Conservation (phyloP, 2,888 invertebrate species). For the Drosophila cognata region DNA sequence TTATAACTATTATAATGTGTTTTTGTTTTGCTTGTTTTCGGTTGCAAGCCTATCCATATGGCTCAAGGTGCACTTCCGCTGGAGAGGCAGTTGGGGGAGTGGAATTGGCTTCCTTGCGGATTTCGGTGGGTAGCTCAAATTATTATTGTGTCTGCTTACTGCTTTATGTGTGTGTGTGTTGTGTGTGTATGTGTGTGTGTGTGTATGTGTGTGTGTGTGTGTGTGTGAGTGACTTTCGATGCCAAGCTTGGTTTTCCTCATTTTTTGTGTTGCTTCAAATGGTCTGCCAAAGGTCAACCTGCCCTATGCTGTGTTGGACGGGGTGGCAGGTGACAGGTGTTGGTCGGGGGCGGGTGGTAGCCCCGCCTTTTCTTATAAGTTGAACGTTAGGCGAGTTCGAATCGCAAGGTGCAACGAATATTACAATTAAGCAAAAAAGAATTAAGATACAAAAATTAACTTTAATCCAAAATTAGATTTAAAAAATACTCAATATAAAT, state of each 20-base stretch:
- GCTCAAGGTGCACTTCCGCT: neutral
- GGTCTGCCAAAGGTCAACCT: constrained; percentile 54
- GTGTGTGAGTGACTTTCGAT: constrained; percentile 20
- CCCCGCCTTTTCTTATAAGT: neutral
- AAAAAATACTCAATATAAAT: neutral
- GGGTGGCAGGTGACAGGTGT: neutral
- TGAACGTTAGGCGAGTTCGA: neutral
- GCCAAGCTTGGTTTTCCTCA: neutral
- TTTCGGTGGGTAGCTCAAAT: constrained; percentile 39
- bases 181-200: constrained; percentile 18
- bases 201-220: constrained; percentile 13
- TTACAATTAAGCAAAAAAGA: neutral
- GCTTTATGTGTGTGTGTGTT: neutral
- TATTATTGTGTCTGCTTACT: constrained; percentile 68
- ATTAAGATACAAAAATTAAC: neutral
- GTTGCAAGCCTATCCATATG: constrained; percentile 23
- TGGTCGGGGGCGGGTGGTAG: neutral
- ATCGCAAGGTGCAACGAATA: constrained; percentile 2
- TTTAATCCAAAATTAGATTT: neutral
- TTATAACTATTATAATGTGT: neutral
- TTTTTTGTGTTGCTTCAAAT: constrained; percentile 21
- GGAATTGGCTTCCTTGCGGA: constrained; percentile 27
- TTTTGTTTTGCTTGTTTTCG: constrained; percentile 3
- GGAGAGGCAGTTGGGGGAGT: no score
- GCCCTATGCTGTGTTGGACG: neutral